Percentiles rank a stretch among this genome's conserved stretches.
These are phyloP conservation scores for Isichthys henryi DNA, from an alignment of 2,113 vertebrate genomes.

Conservation along the genomic window DNA sequence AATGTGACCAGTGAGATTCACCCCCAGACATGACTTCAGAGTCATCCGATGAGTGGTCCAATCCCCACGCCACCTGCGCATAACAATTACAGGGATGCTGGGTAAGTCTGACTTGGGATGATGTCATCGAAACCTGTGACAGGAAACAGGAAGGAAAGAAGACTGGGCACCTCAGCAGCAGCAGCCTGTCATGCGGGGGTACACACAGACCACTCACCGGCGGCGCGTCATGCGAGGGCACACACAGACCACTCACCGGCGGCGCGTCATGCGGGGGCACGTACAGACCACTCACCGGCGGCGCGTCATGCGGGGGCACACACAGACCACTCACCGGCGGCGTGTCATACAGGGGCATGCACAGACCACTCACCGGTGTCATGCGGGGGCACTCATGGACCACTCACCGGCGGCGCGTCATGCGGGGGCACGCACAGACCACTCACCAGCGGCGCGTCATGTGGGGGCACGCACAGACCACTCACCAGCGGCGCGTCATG, in stretches of 20 bases:
- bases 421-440: not conserved
- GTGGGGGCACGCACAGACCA: not conserved
- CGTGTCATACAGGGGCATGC: not conserved
- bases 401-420: not conserved
- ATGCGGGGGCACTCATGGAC: not conserved
- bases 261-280: not conserved
- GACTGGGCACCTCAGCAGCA: not conserved
- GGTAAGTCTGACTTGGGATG: not conserved
- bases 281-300: not conserved
- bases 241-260: not conserved
- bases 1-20: not conserved
- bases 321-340: not conserved
- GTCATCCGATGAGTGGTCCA: not conserved
- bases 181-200: not conserved
- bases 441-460: not conserved
- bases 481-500: not conserved
- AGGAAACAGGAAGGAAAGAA: not conserved
- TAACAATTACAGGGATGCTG: not conserved
- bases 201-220: not conserved
- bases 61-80: not conserved
- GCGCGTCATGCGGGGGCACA: not conserved
- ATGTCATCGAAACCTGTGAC: not conserved
- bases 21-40: not conserved
- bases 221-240: not conserved
- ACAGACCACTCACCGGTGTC: not conserved